Percentiles rank a stretch among this genome's conserved stretches.
These are phyloP conservation scores for Paelopatides confundens DNA, from an alignment of 53 echinoderm and acorn worm species.

Conservation along the genomic window DNA sequence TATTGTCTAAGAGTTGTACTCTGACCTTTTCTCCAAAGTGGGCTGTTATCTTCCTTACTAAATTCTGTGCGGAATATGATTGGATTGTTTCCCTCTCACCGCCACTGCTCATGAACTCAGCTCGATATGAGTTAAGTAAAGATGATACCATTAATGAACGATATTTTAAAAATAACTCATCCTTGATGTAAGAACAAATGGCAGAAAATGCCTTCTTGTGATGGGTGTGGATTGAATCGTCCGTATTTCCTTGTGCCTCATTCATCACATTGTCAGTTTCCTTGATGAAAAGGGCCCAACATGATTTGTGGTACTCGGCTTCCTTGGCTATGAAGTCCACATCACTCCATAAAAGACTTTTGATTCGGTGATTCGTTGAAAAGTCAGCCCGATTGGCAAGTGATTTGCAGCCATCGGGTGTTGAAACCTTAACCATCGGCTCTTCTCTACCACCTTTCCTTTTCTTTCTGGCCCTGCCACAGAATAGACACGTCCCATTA, in stretches of 20 bases:
- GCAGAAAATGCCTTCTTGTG: conserved; percentile 53
- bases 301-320: conserved; percentile 75
- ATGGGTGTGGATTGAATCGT: not conserved
- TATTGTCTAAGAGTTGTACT: conserved; percentile 47
- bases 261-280: conserved; percentile 55
- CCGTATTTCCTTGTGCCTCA: not conserved
- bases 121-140: conserved; percentile 42
- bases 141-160: conserved; percentile 41
- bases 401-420: conserved; percentile 18
- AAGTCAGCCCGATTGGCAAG: not conserved
- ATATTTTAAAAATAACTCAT: not conserved
- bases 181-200: conserved; percentile 19
- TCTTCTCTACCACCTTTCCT: conserved; percentile 45
- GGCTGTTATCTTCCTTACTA: conserved; percentile 64
- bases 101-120: conserved; percentile 38
- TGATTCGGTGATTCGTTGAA: conserved; percentile 50
- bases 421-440: conserved; percentile 17
- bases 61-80: no score
- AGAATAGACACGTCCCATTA: conserved; percentile 52
- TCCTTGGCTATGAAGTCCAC: conserved; percentile 75
- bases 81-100: conserved; percentile 41
- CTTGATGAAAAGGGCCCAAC: conserved; percentile 56
- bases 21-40: conserved; percentile 65
- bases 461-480: conserved; percentile 45
- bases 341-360: conserved; percentile 29